Percentiles rank a stretch among this genome's conserved stretches.
Evolutionary conservation across 2,797 vertebrate species (phyloP).

Genomic region (Gadopsis bispinosus): DNA sequence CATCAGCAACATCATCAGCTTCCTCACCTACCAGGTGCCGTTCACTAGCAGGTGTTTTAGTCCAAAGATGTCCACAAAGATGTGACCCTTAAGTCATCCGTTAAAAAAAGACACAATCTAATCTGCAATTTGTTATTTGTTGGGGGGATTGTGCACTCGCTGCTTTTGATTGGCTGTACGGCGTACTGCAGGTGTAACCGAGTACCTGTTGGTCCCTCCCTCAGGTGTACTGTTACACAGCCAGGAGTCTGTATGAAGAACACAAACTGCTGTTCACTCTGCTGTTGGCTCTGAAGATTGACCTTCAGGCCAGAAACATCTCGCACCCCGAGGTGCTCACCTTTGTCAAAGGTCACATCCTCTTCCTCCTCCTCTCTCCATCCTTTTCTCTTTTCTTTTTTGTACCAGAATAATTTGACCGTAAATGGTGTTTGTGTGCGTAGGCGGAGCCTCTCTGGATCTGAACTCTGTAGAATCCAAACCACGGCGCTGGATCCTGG

Average conservation of each 20-base stretch:
- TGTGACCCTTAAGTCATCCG: neutral
- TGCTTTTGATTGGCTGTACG: neutral
- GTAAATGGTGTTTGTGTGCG: conserved; percentile 1
- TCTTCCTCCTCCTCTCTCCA: neutral
- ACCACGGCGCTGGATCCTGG: conserved; percentile 89
- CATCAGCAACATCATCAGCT: conserved; percentile 83
- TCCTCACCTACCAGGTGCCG: conserved; percentile 85
- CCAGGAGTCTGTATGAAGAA: conserved; percentile 87
- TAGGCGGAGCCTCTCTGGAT: conserved; percentile 88
- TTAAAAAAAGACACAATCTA: too few species aligned
- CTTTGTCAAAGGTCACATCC: conserved; percentile 87
- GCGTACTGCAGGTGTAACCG: neutral
- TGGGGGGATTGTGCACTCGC: neutral
- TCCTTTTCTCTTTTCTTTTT: neutral
- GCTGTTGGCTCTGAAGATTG: conserved; percentile 88
- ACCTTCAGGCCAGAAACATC: conserved; percentile 87
- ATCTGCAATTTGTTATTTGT: neutral
- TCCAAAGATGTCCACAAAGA: neutral
- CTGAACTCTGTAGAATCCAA: conserved; percentile 89
- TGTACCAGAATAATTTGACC: neutral
- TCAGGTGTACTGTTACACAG: conserved; percentile 86
- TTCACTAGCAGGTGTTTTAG: neutral
- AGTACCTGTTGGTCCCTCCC: neutral
- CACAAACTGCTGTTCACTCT: conserved; percentile 90
- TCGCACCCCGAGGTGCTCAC: conserved; percentile 87